A percentile compares a stretch with the other conserved stretches of the same genome.
These are phyloP conservation scores for Hypsibius dujardini DNA, from an alignment of 1,140 invertebrate genomes.

Conservation along the genomic window DNA sequence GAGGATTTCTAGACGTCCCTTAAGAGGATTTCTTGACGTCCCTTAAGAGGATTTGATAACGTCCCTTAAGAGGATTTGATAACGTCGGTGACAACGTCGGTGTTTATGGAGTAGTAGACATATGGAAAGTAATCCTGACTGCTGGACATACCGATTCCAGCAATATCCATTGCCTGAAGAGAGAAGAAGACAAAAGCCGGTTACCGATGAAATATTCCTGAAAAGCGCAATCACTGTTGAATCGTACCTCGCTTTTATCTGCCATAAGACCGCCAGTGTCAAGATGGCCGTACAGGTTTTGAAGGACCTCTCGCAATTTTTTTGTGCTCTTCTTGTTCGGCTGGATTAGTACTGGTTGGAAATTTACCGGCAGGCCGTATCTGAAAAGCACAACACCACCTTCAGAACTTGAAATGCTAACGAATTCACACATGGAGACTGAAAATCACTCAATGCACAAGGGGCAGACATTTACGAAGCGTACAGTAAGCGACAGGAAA, in stretches of 20 bases:
- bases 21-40: too few species aligned
- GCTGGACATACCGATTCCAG: constrained; percentile 68
- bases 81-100: constrained; percentile 55
- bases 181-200: constrained; percentile 29
- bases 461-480: too few species aligned
- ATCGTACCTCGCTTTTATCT: constrained; percentile 50
- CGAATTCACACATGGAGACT: too few species aligned
- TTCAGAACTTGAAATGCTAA: too few species aligned
- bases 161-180: constrained; percentile 41
- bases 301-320: constrained; percentile 71
- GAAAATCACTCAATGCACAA: too few species aligned
- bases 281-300: constrained; percentile 79
- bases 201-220: constrained; percentile 16
- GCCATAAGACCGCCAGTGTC: constrained; percentile 61
- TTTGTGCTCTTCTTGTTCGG: constrained; percentile 79
- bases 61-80: too few species aligned
- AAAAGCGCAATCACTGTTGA: constrained; percentile 20
- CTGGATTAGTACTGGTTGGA: constrained; percentile 82
- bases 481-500: background rate
- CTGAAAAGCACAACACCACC: constrained; percentile 34
- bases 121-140: constrained; percentile 86
- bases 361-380: constrained; percentile 92
- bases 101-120: constrained; percentile 89
- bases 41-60: background rate
- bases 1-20: background rate